Evolutionary conservation across 2,888 invertebrate genomes (phyloP), one percentile per base, ranked within the genome.

Genomic region (Metellina segmentata): DNA sequence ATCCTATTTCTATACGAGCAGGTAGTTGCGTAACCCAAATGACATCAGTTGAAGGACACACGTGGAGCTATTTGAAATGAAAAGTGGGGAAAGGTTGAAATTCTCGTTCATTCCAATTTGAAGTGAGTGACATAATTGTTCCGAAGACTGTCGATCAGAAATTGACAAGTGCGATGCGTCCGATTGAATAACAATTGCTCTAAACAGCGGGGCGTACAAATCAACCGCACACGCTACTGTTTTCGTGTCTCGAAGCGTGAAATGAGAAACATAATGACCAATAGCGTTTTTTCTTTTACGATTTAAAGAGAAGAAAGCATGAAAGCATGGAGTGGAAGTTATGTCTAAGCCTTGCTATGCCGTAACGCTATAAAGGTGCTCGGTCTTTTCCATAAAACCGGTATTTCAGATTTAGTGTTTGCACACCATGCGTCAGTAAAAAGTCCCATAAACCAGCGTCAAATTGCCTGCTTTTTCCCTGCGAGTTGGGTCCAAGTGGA

Each of bases 161-260:
- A 34, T 34, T 34, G 34, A 34, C 34, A 34, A 34, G 34, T 2
- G 34, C 34, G 34, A 34, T 34, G 34, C 34, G 34, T 34, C 34
- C 34, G 34, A 34, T 34, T 34, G 34, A 34, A 1, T 34, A 34
- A 34, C 34, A 34, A 34, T 34, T 34, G 34, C 34, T 34, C 1
- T 34, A 34, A 34, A 34, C 34, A 75, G 75, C 48, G 8, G 48
- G 9, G 72, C 48, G 34, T 13, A 75, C 75, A 34, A 75, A 34
- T 34, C 34, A 34, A 34, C 34, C n/a, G 11, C n/a, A 16, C 78
- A 19, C 8, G 51, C 34, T 53, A 48, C 53, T 52, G 61, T 74
- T 88, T 53, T 85, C 61, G 75, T 75, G 13, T 19, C 85, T 61
- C 61, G 48, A 53, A 74, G 85, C 75, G n/a, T 85, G 75, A 85